Evolutionary conservation across 92 coral and sea anemone species (phyloP).

Genomic region (Montipora capitata): DNA sequence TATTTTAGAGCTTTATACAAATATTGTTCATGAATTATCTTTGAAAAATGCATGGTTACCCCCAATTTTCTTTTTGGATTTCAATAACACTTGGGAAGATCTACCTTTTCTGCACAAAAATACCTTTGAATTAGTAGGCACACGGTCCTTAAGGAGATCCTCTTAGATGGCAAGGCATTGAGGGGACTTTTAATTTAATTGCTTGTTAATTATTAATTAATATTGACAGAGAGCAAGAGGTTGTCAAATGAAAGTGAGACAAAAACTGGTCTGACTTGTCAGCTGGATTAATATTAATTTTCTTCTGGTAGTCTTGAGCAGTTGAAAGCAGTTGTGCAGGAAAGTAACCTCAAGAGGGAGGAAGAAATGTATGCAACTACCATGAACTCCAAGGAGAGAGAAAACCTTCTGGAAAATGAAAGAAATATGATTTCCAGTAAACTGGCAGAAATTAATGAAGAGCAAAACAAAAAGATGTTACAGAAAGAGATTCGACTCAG

Average conservation of each 20-base stretch:
- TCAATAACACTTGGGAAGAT: too few relatives aligned
- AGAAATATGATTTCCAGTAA: slow-evolving; percentile 86
- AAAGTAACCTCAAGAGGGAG: slow-evolving; percentile 87
- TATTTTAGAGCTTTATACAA: too few relatives aligned
- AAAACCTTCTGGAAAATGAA: slow-evolving; percentile 83
- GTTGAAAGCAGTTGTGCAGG: slow-evolving; percentile 82
- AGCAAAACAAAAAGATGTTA: slow-evolving; percentile 89
- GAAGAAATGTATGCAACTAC: slow-evolving; percentile 85
- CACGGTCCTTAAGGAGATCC: too few relatives aligned
- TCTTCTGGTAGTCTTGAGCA: slow-evolving; percentile 82
- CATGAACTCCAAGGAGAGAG: slow-evolving; percentile 86
- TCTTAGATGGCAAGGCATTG: too few relatives aligned
- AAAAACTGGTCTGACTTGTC: not conserved
- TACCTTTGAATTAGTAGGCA: too few relatives aligned
- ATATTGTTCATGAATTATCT: too few relatives aligned
- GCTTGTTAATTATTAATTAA: too few relatives aligned
- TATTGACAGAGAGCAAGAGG: too few relatives aligned
- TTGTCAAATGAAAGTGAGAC: not conserved
- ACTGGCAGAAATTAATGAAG: slow-evolving; percentile 95
- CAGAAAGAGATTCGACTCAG: slow-evolving; percentile 95
- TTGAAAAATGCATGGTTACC: too few relatives aligned
- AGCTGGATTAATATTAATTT: not conserved
- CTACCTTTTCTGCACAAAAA: too few relatives aligned
- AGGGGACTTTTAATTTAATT: too few relatives aligned
- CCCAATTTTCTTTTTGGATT: too few relatives aligned